phyloP scores from a whole-genome alignment of 2,797 vertebrate species.

The Mormyrus proboscirostris region DNA sequence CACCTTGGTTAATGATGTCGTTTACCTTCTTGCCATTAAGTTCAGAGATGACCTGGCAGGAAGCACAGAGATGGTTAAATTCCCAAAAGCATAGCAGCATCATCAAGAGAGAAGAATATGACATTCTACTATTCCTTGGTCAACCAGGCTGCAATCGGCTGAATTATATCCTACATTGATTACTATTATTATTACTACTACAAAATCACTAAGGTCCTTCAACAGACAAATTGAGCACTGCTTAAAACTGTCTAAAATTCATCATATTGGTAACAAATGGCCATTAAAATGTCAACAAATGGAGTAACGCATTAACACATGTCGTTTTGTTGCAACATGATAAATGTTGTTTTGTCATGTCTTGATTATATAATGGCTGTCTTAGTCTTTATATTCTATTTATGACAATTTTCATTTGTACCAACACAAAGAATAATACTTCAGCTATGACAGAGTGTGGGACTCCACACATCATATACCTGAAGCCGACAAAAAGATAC shows the following conservation, averaged over 20 bases:
- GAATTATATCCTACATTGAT: not conserved
- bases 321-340: not conserved
- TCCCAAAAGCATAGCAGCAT: not conserved
- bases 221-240: not conserved
- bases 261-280: not conserved
- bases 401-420: not conserved
- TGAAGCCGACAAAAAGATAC: not conserved
- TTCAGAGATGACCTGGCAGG: conserved; percentile 77
- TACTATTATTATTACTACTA: not conserved
- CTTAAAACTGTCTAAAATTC: not conserved
- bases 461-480: not conserved
- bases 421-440: not conserved
- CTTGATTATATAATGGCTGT: not conserved
- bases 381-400: not conserved
- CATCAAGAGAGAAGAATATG: not conserved
- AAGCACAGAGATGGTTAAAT: not conserved
- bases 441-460: not conserved
- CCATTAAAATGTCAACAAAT: not conserved
- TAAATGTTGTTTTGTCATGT: not conserved
- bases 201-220: not conserved
- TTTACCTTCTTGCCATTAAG: conserved; percentile 86
- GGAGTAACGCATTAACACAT: not conserved
- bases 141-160: not conserved
- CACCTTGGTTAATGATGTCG: conserved; percentile 88
- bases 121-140: not conserved